Evolutionary conservation across 2,888 invertebrate genomes (phyloP).

Genomic region (Psococerastis gibbosa): DNA sequence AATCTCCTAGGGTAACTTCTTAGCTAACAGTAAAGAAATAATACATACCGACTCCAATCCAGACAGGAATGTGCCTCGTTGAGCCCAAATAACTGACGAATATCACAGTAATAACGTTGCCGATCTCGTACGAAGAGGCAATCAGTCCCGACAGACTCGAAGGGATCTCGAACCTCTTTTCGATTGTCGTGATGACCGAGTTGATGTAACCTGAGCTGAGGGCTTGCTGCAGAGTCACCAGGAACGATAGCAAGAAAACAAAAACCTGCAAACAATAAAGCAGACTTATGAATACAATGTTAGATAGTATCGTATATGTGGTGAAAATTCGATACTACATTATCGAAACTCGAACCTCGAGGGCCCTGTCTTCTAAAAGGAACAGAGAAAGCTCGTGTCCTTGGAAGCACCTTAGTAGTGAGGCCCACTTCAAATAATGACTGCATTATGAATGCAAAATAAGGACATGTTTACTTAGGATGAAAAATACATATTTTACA

Average conservation of each 20-base stretch:
- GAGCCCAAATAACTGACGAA: constrained; percentile 91
- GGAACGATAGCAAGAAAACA: constrained; percentile 70
- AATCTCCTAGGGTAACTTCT: background rate
- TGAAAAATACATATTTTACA: no score
- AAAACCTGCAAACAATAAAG: no score
- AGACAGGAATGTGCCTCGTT: constrained; percentile 77
- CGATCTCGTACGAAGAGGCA: constrained; percentile 88
- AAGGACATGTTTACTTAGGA: no score
- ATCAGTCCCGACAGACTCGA: constrained; percentile 83
- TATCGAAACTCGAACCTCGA: no score
- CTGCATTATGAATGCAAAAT: no score
- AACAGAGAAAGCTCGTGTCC: no score
- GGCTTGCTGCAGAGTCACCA: constrained; percentile 79
- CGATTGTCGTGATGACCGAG: constrained; percentile 92
- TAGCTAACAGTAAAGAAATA: background rate
- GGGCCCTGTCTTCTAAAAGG: no score
- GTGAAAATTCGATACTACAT: no score
- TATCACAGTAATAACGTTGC: constrained; percentile 87
- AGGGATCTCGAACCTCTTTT: constrained; percentile 86
- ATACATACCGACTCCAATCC: constrained; percentile 73
- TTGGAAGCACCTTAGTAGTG: no score
- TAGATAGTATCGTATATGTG: no score
- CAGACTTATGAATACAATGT: no score
- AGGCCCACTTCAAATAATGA: no score
- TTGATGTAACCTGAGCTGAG: constrained; percentile 82